Percentiles rank a stretch among this genome's conserved stretches.
phyloP scores from a whole-genome alignment of 2,888 invertebrate species.

The Halictus quadricinctus region DNA sequence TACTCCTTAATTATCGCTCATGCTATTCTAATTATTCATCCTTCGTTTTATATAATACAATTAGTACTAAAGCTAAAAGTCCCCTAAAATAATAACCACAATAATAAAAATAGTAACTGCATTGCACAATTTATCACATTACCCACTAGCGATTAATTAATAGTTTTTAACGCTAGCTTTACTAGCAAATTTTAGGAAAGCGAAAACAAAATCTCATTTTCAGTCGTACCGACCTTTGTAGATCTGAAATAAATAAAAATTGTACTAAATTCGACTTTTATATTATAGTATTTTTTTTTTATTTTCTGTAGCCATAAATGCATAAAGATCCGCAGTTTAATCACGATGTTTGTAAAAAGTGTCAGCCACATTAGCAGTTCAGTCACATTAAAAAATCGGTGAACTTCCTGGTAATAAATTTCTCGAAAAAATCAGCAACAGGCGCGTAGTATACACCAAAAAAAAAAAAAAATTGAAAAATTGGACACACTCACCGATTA shows the following conservation, averaged over 20 bases:
- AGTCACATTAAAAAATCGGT: neutral
- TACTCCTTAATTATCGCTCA: neutral
- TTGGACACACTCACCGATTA: slow-evolving; percentile 36
- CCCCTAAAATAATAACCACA: neutral
- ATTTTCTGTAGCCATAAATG: too few relatives aligned
- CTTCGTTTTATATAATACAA: too few relatives aligned
- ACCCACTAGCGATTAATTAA: neutral
- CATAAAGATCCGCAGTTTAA: neutral
- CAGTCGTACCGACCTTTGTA: too few relatives aligned
- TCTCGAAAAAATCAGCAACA: neutral
- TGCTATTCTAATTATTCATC: neutral
- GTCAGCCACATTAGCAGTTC: neutral
- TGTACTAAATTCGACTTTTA: too few relatives aligned
- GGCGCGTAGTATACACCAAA: too few relatives aligned
- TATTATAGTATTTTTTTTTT: too few relatives aligned
- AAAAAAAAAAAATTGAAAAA: neutral
- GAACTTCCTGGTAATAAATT: neutral
- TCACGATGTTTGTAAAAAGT: neutral
- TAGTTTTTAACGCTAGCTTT: neutral
- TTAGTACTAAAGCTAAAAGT: too few relatives aligned
- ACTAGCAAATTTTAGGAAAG: too few relatives aligned
- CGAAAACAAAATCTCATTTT: too few relatives aligned
- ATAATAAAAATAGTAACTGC: neutral
- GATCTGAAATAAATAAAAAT: too few relatives aligned
- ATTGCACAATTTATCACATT: neutral